phyloP scores from a whole-genome alignment of 1,140 invertebrate species.

The Acyrthosiphon pisum region DNA sequence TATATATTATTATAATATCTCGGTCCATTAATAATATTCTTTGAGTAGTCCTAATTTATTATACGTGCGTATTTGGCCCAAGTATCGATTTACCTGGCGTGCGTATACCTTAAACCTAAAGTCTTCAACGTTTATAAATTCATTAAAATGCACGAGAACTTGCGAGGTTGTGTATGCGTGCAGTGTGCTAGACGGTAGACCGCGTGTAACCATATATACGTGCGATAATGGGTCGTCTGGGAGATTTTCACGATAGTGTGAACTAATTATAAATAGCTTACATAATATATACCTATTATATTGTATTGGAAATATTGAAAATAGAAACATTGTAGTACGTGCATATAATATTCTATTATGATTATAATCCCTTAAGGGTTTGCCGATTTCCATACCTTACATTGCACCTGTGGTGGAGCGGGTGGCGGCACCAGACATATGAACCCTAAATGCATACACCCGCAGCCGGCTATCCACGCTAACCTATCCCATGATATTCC shows the following conservation, averaged over 20 bases:
- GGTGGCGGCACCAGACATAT: no score
- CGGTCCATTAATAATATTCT: neutral
- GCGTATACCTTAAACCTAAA: neutral
- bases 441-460: neutral
- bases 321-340: neutral
- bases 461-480: neutral
- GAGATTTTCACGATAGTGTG: neutral
- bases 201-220: neutral
- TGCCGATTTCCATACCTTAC: neutral
- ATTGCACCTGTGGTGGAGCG: neutral
- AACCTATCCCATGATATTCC: neutral
- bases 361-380: neutral
- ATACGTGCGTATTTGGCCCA: neutral
- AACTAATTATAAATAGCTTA: slow-evolving; percentile 18
- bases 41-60: neutral
- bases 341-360: neutral
- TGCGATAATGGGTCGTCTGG: neutral
- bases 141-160: neutral
- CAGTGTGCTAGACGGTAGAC: neutral
- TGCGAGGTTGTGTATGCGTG: neutral
- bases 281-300: neutral
- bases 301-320: neutral
- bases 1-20: slow-evolving; percentile 22
- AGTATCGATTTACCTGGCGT: neutral
- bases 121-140: neutral